Base-by-base conservation (phyloP, 2,113 vertebrate genomes). In the Etia nguti region DNA sequence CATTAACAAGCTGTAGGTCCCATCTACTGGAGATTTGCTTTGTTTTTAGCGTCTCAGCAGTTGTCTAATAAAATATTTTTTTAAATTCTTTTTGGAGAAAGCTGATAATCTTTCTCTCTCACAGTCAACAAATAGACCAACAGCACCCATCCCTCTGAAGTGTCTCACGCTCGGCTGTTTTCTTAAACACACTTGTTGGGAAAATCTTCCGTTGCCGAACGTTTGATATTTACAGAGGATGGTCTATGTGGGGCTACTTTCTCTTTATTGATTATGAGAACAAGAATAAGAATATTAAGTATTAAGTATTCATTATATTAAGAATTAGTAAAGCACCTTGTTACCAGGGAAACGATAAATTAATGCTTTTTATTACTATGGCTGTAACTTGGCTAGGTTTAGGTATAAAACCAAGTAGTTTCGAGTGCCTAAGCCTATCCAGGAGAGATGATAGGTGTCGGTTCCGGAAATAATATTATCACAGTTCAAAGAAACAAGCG, bases 391-490 rank as follows among this genome's bases (percentile, higher is more conserved):
- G 65, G 38, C 38, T 73, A 73, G 68, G 68, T 73, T 73, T 73
- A 15, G 0, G 68, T 73, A 26, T 26, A 77, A 52, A 77, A 46
- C 5, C 68, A 73, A 46, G 10, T 48, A 75, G 0, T 7, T 18
- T 29, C 48, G 13, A 75, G 68, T 75, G 24, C 41, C 0, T 75
- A 48, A 48, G 9, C 68, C 68, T 75, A 46, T 75, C 68, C 68
- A 75, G 68, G 68, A 48, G 2, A 48, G 41, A 26, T 26, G 24
- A 31, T 34, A 31, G 16, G 26, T 50, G 48, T 52, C 1, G 1
- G 18, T 34, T 50, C 43, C 10, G 43, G 70, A 77, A 77, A 77
- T 77, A 50, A 31, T 77, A 50, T 50, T 31, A 77, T 77, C 43
- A 77, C 10, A 31, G 46, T 52, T 52, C 73, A 77, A 77, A 52